Conservation (phyloP, 2,113 vertebrate species). For the human region DNA sequence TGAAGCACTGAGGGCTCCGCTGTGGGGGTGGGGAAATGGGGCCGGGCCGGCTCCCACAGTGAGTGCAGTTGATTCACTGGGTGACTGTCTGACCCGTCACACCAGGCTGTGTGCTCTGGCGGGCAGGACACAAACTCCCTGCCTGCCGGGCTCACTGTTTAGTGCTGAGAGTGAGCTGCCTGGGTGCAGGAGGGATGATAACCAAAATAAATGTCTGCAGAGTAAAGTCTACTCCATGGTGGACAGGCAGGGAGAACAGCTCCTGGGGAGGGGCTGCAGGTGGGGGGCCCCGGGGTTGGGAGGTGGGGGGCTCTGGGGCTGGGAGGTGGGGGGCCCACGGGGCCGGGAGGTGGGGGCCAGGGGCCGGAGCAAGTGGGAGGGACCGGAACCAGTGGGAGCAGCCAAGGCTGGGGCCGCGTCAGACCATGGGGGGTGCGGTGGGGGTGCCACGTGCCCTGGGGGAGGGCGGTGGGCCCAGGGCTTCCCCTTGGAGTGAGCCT, state of each 20-base stretch:
- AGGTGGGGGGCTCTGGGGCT: no score
- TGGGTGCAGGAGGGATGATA: neutral
- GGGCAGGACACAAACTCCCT: neutral
- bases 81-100: no score
- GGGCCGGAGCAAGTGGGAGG: no score
- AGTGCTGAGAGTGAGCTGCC: neutral
- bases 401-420: accelerated
- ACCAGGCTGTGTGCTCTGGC: neutral
- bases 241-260: neutral
- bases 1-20: neutral
- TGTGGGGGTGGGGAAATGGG: no score
- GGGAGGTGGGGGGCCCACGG: no score
- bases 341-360: no score
- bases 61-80: neutral
- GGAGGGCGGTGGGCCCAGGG: neutral
- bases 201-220: neutral
- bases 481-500: neutral
- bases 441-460: no score
- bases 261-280: neutral
- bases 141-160: neutral
- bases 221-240: neutral
- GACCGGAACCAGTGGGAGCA: no score
- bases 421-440: neutral
- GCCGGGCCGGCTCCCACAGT: accelerated
- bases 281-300: no score